These are phyloP conservation scores for Esox lucius DNA, from an alignment of 2,797 vertebrate species.

Conservation along the genomic window DNA sequence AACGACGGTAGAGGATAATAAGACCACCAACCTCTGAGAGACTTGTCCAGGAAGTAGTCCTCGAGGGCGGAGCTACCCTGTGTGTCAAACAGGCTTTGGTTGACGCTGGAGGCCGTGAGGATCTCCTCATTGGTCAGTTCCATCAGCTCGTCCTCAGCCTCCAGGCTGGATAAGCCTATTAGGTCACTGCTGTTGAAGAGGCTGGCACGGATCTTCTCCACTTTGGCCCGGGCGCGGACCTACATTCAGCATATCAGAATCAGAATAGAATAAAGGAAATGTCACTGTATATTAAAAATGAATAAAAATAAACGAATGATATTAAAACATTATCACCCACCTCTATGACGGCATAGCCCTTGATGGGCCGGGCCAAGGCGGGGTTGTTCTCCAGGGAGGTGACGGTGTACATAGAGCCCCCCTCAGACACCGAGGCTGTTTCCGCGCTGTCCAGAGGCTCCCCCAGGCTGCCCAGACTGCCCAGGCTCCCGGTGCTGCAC, in stretches of 20 bases:
- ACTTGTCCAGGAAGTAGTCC: slow-evolving; percentile 95
- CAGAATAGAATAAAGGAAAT: slow-evolving; percentile 5
- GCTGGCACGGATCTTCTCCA: slow-evolving; percentile 97
- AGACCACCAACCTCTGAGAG: slow-evolving; percentile 83
- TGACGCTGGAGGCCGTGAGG: slow-evolving; percentile 94
- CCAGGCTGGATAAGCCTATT: slow-evolving; percentile 94
- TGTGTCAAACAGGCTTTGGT: slow-evolving; percentile 97
- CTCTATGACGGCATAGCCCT: slow-evolving; percentile 97
- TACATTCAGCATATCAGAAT: slow-evolving; percentile 42
- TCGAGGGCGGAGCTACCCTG: slow-evolving; percentile 96
- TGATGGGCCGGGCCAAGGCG: slow-evolving; percentile 83
- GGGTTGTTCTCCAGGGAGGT: slow-evolving; percentile 86
- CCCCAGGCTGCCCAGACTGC: slow-evolving; percentile 91
- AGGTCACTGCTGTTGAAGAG: slow-evolving; percentile 97
- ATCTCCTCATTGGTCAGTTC: slow-evolving; percentile 98
- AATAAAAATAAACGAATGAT: background rate
- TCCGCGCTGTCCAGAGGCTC: slow-evolving; percentile 88
- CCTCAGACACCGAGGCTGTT: slow-evolving; percentile 81
- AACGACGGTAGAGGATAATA: slow-evolving; percentile 22
- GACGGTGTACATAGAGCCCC: slow-evolving; percentile 88
- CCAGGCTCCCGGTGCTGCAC: slow-evolving; percentile 92
- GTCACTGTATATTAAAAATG: background rate
- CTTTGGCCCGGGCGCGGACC: slow-evolving; percentile 95
- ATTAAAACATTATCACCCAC: slow-evolving; percentile 67
- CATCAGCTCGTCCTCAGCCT: slow-evolving; percentile 96